phyloP scores from a whole-genome alignment of 2,888 invertebrate species.

The Aquatica leii region DNA sequence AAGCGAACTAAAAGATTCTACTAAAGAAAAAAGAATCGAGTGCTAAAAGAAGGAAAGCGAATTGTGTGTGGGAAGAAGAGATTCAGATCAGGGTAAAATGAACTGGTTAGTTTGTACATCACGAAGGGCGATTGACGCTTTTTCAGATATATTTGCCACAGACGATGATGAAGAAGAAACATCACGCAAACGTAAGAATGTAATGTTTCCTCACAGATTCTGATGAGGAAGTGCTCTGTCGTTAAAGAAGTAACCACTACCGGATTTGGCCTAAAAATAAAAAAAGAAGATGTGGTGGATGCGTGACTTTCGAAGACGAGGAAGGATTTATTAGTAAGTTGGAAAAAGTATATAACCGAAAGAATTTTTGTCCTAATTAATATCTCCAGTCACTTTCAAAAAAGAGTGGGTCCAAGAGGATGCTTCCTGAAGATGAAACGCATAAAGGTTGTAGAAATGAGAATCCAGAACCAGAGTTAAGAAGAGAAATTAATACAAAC shows the following conservation, averaged over 20 bases:
- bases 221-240: slow-evolving; percentile 54
- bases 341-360: too few species aligned
- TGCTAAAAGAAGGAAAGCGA: slow-evolving; percentile 54
- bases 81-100: slow-evolving; percentile 53
- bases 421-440: slow-evolving; percentile 53
- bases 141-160: slow-evolving; percentile 61
- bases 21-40: slow-evolving; percentile 33
- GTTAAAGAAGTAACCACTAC: slow-evolving; percentile 60
- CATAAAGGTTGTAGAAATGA: slow-evolving; percentile 26
- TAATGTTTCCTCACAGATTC: slow-evolving; percentile 52
- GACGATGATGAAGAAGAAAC: slow-evolving; percentile 59
- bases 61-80: slow-evolving; percentile 55
- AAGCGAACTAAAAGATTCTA: slow-evolving; percentile 13
- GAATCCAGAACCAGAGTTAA: not conserved
- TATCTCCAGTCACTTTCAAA: slow-evolving; percentile 60
- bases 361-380: not conserved
- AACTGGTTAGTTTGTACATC: too few species aligned
- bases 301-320: slow-evolving; percentile 67
- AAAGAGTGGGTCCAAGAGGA: slow-evolving; percentile 55
- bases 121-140: too few species aligned
- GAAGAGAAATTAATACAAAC: slow-evolving; percentile 3
- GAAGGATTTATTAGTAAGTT: slow-evolving; percentile 63
- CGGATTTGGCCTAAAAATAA: slow-evolving; percentile 61
- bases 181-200: slow-evolving; percentile 56
- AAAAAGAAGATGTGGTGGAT: slow-evolving; percentile 64